These are phyloP conservation scores for Colostygia pectinataria DNA, from an alignment of 2,888 invertebrate species.

Conservation along the genomic window DNA sequence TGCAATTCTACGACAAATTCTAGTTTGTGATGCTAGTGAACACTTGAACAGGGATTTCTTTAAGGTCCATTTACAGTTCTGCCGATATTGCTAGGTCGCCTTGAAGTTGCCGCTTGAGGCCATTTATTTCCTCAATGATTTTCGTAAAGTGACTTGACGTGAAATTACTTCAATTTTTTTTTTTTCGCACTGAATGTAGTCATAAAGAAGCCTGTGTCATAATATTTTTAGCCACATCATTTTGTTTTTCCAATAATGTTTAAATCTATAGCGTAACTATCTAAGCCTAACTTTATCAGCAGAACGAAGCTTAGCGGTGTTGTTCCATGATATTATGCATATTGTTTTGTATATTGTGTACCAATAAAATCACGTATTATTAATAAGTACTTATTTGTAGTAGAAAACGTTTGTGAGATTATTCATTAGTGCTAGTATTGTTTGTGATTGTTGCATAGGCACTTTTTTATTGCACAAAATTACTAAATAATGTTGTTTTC, in stretches of 20 bases:
- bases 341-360: slow-evolving; percentile 16
- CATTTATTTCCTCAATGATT: too few species aligned
- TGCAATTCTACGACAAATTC: slow-evolving; percentile 9
- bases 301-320: slow-evolving; percentile 3
- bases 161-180: too few species aligned
- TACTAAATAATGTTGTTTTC: slow-evolving; percentile 10
- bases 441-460: slow-evolving; percentile 19
- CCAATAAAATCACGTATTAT: slow-evolving; percentile 22
- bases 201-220: too few species aligned
- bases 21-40: slow-evolving; percentile 9
- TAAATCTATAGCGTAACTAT: too few species aligned
- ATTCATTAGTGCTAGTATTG: slow-evolving; percentile 19
- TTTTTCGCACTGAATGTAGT: too few species aligned
- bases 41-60: slow-evolving; percentile 12
- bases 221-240: too few species aligned
- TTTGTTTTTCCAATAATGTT: too few species aligned
- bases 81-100: not conserved
- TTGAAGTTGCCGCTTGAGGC: not conserved
- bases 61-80: slow-evolving; percentile 9
- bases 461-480: slow-evolving; percentile 30
- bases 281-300: not conserved
- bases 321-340: not conserved
- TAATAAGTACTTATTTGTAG: slow-evolving; percentile 25
- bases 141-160: too few species aligned
- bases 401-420: slow-evolving; percentile 30